Conservation (phyloP, 2,797 vertebrate species). For the Buceros bicornis region DNA sequence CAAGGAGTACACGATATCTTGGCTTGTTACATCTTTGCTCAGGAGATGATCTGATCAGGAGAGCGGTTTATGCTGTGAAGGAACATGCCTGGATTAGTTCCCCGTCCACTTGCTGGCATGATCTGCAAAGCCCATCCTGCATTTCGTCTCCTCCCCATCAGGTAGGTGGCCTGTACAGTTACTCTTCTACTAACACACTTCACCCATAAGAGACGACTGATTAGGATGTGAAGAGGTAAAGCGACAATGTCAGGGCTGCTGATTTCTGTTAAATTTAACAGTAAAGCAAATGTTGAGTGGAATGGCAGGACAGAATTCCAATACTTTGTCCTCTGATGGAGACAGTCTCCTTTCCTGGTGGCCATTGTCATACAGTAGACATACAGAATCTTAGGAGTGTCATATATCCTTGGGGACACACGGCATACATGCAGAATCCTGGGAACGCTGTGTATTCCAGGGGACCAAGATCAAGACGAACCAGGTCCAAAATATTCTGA, state of each 20-base stretch:
- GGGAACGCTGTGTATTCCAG: background rate
- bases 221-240: background rate
- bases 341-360: background rate
- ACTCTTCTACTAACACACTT: background rate
- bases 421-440: background rate
- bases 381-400: background rate
- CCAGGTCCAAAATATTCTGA: background rate
- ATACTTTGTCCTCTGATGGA: fast-evolving
- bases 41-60: background rate
- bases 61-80: background rate
- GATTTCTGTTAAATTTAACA: background rate
- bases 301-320: background rate
- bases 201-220: background rate
- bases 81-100: background rate
- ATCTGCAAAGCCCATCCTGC: fast-evolving
- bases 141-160: background rate
- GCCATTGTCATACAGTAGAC: background rate
- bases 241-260: background rate
- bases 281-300: background rate
- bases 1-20: background rate
- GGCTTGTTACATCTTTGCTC: background rate
- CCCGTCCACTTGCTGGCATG: background rate
- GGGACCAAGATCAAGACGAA: background rate
- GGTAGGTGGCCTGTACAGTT: background rate
- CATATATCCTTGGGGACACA: fast-evolving